These are phyloP conservation scores for Drosophila sproati DNA, from an alignment of 1,140 invertebrate species.

Conservation along the genomic window DNA sequence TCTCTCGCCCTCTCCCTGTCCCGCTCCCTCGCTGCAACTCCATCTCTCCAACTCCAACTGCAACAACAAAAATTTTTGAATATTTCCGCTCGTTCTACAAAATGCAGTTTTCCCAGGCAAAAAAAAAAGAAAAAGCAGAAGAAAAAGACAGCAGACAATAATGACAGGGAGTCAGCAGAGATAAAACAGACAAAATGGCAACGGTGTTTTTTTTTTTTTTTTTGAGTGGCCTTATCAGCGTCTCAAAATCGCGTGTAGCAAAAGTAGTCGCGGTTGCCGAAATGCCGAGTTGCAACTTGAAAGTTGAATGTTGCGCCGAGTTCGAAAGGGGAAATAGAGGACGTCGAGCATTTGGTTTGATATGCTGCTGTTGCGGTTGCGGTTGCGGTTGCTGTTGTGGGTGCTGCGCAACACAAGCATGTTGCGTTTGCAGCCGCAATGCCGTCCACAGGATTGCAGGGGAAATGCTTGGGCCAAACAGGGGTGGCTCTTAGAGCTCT, in stretches of 20 bases:
- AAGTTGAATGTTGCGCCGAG: constrained; percentile 5
- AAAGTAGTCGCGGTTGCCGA: constrained; percentile 69
- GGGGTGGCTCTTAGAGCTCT: background rate
- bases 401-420: constrained; percentile 29
- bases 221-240: constrained; percentile 53
- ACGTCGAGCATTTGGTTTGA: background rate
- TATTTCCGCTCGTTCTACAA: constrained; percentile 79
- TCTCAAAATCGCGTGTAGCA: constrained; percentile 54
- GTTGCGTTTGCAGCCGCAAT: constrained; percentile 7
- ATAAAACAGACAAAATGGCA: constrained; percentile 61
- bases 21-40: too few species aligned
- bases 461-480: background rate
- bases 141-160: constrained; percentile 28
- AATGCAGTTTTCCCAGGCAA: constrained; percentile 77
- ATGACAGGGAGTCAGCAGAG: constrained; percentile 25
- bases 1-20: background rate
- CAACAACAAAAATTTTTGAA: constrained; percentile 73
- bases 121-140: constrained; percentile 11
- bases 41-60: constrained; percentile 7
- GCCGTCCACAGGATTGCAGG: constrained; percentile 37
- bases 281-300: constrained; percentile 42
- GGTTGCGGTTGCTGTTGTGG: constrained; percentile 46
- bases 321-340: too few species aligned
- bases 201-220: constrained; percentile 40
- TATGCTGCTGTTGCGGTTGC: constrained; percentile 8